Conservation (phyloP, 2,797 vertebrate species). For the Alca torda region DNA sequence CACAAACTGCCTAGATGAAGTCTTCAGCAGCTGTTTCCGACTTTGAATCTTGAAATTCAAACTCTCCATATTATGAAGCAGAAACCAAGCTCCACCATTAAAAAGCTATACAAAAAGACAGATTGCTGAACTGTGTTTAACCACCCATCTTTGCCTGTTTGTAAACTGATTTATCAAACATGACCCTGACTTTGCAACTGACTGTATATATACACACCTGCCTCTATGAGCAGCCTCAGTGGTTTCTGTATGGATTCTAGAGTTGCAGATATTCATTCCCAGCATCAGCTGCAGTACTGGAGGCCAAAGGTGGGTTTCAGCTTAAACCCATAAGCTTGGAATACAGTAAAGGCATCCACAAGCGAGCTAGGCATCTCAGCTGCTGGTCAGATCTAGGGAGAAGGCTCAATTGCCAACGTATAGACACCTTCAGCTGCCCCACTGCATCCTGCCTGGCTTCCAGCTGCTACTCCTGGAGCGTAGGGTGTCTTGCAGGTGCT, state of each 20-base stretch:
- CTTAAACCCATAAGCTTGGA: neutral
- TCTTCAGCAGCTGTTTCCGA: neutral
- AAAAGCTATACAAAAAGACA: neutral
- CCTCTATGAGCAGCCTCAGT: neutral
- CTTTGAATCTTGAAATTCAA: neutral
- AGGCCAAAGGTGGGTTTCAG: neutral
- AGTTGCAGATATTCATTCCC: neutral
- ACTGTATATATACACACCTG: no score
- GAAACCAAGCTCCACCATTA: neutral
- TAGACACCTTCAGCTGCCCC: neutral
- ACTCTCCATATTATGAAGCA: neutral
- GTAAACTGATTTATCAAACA: fast-evolving
- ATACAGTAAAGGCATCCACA: neutral
- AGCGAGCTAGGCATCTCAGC: neutral
- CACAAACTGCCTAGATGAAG: neutral
- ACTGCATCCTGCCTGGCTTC: neutral
- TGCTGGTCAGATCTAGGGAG: neutral
- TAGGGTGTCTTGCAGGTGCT: neutral
- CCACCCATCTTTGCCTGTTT: neutral
- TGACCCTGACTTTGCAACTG: neutral
- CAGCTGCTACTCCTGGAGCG: neutral
- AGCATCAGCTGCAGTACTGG: neutral
- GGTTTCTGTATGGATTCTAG: neutral
- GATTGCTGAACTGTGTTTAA: neutral
- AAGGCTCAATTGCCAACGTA: fast-evolving